These are phyloP conservation scores for Hypanus sabinus DNA, from an alignment of 2,113 vertebrate species.

Conservation along the genomic window DNA sequence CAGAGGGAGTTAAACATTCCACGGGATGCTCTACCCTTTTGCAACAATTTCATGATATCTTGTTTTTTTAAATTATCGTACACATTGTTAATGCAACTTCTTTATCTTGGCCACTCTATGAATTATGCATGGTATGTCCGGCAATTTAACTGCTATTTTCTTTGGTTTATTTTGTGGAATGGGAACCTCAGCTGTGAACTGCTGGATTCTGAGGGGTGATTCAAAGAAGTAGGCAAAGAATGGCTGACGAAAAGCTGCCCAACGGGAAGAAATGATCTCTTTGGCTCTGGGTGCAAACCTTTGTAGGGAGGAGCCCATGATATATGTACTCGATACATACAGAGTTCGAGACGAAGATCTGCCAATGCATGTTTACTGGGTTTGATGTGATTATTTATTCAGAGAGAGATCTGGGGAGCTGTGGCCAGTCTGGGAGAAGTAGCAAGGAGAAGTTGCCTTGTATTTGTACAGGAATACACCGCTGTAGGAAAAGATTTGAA, in stretches of 20 bases:
- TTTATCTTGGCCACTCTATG: not conserved
- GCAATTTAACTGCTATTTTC: not conserved
- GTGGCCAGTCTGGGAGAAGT: no score
- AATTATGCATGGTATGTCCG: not conserved
- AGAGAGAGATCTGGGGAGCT: no score
- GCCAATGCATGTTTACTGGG: not conserved
- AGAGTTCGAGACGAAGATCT: not conserved
- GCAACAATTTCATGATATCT: not conserved
- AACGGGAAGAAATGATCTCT: not conserved
- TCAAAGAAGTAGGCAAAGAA: not conserved
- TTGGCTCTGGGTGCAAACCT: not conserved
- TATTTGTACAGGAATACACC: no score
- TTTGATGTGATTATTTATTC: not conserved
- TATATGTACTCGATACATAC: not conserved
- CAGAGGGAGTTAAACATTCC: not conserved
- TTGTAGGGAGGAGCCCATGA: not conserved
- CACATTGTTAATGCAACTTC: not conserved
- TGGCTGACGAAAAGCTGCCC: not conserved
- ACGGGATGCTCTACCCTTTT: not conserved
- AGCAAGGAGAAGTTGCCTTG: no score
- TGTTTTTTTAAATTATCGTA: not conserved
- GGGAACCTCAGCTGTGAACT: conserved; percentile 20
- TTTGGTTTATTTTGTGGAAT: conserved; percentile 3
- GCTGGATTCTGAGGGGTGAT: not conserved
- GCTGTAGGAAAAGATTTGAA: no score